Base-by-base conservation (phyloP, 37 sponge, comb jelly and placozoan species). In the Bolinopsis microptera region DNA sequence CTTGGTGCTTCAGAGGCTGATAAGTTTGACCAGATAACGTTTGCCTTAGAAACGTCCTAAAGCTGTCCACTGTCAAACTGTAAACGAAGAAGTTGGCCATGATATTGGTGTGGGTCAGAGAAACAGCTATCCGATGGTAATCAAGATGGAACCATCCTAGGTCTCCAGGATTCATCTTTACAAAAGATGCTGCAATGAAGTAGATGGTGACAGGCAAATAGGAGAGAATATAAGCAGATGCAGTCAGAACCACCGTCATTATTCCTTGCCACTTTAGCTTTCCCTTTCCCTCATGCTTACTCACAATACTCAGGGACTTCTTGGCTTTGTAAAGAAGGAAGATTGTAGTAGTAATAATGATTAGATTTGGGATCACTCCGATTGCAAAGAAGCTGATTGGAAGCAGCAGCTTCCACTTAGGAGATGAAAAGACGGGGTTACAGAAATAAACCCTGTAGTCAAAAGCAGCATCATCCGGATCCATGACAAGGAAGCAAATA, bases 81-180 rank as follows among this genome's bases (percentile, higher is more conserved):
- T 77, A 77, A 18, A 77, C 80, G 36, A 77, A 77, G 37, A 77
- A 77, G 80, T 77, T 77, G 22, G 80, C 80, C 80, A 77, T 77
- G 80, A 77, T 77, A 36, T 77, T 77, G 1, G 80, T 77, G 35
- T 77, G 80, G 32, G 80, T 77, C 21, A 77, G 80, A 32, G 80
- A 77, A 34, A 77, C 80, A 1, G 80, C 80, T 0, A 77, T 36
- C 1, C 80, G 80, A 36, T 77, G 80, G 37, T 35, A 77, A 8
- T 77, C 33, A 1, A 77, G 36, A 77, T 77, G 80, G 36, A 77
- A 77, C 36, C 80, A 35, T 9, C 33, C 21, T 8, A 35, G 80
- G 36, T 27, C 9, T 18, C 61, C 61, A 13, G 61, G 61, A 13
- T 48, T 48, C 61, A 48, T 48, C 61, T 48, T 13, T 34, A 77